Evolutionary conservation across 2,797 vertebrate genomes (phyloP), one percentile per base, ranked within the genome.

Genomic region (Psittacula echo): DNA sequence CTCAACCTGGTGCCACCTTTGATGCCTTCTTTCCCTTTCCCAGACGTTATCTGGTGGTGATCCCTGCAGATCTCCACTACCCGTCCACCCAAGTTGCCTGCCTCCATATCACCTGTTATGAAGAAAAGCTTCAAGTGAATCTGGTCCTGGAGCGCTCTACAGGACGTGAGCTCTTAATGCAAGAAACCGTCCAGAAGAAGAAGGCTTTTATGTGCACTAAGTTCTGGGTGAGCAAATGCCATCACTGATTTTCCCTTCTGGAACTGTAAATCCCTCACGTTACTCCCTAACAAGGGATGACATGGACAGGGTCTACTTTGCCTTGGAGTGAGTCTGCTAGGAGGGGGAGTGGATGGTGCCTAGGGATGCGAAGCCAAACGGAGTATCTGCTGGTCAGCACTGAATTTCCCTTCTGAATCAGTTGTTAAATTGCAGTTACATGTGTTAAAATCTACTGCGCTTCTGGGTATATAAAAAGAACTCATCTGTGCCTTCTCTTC

Each of bases 31-130:
- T 81, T 68, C 20, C 39, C n/a, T 60, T 14, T 23, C 7, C 10
- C 65, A 97, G 96, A 10, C 92, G 91, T 68, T 97, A 97, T 51
- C 30, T 97, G 66, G 87, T 95, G 67, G 96, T 90, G 71, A 70
- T 96, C 34, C 96, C 96, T 91, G 96, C 92, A 30, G 87, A 90
- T 45, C 91, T 97, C 51, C 73, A 0, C 47, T 94, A 93, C 56
- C 70, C 89, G 2, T 97, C 94, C 64, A 87, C 76, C 12, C 94
- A 97, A 48, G 85, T 86, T 68, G 83, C 90, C 76, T 97, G 96
- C 44, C 88, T 97, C 39, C 96, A 97, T 27, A 62, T 96, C 67
- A 95, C 84, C 89, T 96, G 94, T 10, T 87, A 95, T 4, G 75
- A 89, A 11, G 37, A 24, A 71, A 95, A 90, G 48, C 18, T 96